Evolutionary conservation across 2,888 invertebrate species (phyloP).

Genomic region (Amaurobius ferox): DNA sequence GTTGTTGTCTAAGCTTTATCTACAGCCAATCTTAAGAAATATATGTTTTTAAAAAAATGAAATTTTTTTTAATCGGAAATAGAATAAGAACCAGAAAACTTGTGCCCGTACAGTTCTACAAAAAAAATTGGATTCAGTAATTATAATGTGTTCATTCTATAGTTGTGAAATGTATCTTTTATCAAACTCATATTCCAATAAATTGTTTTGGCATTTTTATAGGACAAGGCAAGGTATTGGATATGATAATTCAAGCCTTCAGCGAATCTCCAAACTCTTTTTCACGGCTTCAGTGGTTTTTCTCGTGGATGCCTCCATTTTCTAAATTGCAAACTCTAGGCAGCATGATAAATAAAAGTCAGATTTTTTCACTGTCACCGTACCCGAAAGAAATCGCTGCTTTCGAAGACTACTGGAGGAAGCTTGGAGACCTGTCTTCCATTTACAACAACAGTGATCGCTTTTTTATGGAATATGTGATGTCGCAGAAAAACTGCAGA

Average conservation of each 20-base stretch:
- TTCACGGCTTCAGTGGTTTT: constrained; percentile 69
- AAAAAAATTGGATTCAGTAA: no score
- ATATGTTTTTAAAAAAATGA: no score
- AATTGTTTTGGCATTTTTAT: no score
- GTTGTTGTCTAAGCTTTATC: no score
- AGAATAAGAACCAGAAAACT: no score
- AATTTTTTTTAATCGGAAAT: no score
- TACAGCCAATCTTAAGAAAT: no score
- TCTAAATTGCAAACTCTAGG: constrained; percentile 21
- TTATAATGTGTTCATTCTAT: no score
- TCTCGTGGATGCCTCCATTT: constrained; percentile 69
- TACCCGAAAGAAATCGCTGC: constrained; percentile 45
- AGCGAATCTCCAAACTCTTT: constrained; percentile 43
- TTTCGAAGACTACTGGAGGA: constrained; percentile 72
- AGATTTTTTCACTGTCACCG: constrained; percentile 68
- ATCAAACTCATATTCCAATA: no score
- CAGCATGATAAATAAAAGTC: constrained; percentile 23
- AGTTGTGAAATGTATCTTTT: no score
- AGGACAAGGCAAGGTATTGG: constrained; percentile 38
- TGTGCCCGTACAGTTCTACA: no score
- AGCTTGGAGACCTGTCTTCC: constrained; percentile 70
- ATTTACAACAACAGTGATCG: constrained; percentile 72
- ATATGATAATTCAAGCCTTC: constrained; percentile 45
- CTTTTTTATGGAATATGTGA: constrained; percentile 74
- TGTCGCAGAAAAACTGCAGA: constrained; percentile 54